Conservation (phyloP, 2,113 vertebrate species). For the Chamaea fasciata region DNA sequence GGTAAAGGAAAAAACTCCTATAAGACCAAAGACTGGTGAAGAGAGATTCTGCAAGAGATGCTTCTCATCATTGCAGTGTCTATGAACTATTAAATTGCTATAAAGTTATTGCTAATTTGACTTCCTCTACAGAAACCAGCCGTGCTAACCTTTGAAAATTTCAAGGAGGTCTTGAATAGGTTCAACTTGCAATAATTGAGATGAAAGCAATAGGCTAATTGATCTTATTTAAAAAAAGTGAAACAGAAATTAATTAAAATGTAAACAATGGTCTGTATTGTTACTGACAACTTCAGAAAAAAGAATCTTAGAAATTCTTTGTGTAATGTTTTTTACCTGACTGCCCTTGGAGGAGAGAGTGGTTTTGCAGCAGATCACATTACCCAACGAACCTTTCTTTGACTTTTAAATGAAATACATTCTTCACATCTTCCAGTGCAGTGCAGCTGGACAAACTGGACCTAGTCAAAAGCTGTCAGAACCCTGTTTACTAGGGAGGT, state of each 20-base stretch:
- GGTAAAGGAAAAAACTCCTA: background rate
- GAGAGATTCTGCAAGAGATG: slow-evolving; percentile 14
- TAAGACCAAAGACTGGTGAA: background rate
- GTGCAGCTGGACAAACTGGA: slow-evolving; percentile 23
- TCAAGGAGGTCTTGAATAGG: slow-evolving; percentile 47
- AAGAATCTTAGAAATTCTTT: slow-evolving; percentile 66
- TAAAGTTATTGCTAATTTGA: slow-evolving; percentile 64
- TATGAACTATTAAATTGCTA: slow-evolving; percentile 39
- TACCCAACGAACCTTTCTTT: slow-evolving; percentile 45
- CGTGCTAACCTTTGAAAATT: slow-evolving; percentile 62
- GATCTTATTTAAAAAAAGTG: slow-evolving; percentile 70
- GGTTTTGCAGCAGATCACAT: slow-evolving; percentile 43
- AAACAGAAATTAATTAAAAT: slow-evolving; percentile 77
- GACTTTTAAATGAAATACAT: slow-evolving; percentile 42
- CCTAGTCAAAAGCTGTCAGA: background rate
- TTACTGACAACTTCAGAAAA: slow-evolving; percentile 39
- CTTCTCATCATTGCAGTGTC: slow-evolving; percentile 40
- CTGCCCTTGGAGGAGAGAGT: background rate
- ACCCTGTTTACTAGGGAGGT: background rate
- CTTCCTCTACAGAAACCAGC: slow-evolving; percentile 64
- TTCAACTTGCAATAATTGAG: slow-evolving; percentile 64
- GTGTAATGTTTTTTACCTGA: slow-evolving; percentile 67
- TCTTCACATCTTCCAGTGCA: slow-evolving; percentile 30
- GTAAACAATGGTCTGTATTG: slow-evolving; percentile 73
- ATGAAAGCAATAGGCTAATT: slow-evolving; percentile 63